Base-by-base conservation (phyloP, 2,113 vertebrate species). In the Perccottus glenii region DNA sequence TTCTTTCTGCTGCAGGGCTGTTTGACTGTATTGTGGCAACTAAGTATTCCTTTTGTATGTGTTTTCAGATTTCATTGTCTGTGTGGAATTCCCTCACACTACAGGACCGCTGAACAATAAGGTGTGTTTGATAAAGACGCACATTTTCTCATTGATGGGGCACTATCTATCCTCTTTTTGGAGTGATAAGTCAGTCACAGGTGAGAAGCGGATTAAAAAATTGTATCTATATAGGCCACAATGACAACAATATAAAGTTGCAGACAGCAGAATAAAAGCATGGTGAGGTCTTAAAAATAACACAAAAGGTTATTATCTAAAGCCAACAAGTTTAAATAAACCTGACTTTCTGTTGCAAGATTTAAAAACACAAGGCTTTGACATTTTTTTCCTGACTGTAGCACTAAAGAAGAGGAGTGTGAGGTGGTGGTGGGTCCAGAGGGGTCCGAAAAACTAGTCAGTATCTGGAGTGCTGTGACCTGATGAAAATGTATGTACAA, bases 31-130 rank as follows among this genome's bases (percentile, higher is more conserved):
- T 74, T 83, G 74, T 82, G 40, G 40, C 45, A 16, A 65, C 58
- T 60, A 82, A 78, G 68, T 80, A 67, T 78, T 87, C 66, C 80
- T 80, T 82, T 88, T 87, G 81, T 82, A 67, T 76, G 49, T 81
- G 60, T 83, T 80, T 85, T 80, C 67, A 60, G 72, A 79, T 60
- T 77, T 77, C 72, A 81, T 87, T 89, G 84, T 88, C 85, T 77
- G 80, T 33, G 43, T 15, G 75, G 80, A 84, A 64, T 77, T 86
- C 67, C 50, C 60, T 9, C 62, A 51, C 65, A 35, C 32, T 66
- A 43, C 64, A 74, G 68, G 66, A 71, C 75, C 46, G 51, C 61
- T 60, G 84, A 82, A 87, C 85, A 89, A 66, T 67, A 51, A 83
- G 67, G 43, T 61, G n/a, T 67, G 52, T 45, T 81, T 82, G 85